These are phyloP conservation scores for Drosophila putrida DNA, from an alignment of 2,888 invertebrate species.

Conservation along the genomic window DNA sequence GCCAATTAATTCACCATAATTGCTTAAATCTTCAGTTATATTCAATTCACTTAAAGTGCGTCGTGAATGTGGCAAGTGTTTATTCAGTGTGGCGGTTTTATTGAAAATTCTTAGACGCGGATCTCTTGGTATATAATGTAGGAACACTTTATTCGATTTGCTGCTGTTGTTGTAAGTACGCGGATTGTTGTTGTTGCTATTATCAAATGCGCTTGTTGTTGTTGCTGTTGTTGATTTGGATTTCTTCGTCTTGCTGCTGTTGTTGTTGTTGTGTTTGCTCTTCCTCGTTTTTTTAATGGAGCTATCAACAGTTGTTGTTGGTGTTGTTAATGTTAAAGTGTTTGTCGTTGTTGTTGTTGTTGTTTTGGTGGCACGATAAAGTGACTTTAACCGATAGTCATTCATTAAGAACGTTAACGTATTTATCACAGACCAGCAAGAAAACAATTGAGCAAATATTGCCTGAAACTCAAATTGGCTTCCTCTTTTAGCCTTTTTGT, in stretches of 20 bases:
- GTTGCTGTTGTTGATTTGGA: slow-evolving; percentile 2
- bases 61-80: slow-evolving; percentile 70
- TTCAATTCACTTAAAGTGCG: slow-evolving; percentile 76
- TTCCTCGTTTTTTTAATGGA: slow-evolving; percentile 43
- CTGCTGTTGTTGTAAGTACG: slow-evolving; percentile 83
- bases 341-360: slow-evolving; percentile 49
- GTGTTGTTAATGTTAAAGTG: slow-evolving; percentile 22
- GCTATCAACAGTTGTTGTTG: slow-evolving; percentile 35
- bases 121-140: slow-evolving; percentile 85
- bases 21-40: slow-evolving; percentile 83
- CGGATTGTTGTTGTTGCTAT: slow-evolving; percentile 74
- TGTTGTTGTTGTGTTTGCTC: slow-evolving; percentile 39
- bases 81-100: slow-evolving; percentile 74
- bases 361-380: slow-evolving; percentile 68
- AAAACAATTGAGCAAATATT: slow-evolving; percentile 60
- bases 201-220: slow-evolving; percentile 49
- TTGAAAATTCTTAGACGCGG: slow-evolving; percentile 84
- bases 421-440: slow-evolving; percentile 76
- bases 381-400: slow-evolving; percentile 84
- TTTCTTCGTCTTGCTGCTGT: slow-evolving; percentile 44
- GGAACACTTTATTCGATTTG: slow-evolving; percentile 85
- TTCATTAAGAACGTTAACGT: slow-evolving; percentile 85
- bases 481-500: slow-evolving; percentile 15
- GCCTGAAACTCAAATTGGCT: slow-evolving; percentile 45
- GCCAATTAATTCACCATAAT: slow-evolving; percentile 85